Evolutionary conservation across 2,113 vertebrate species (phyloP).

Genomic region (Phainopepla nitens): DNA sequence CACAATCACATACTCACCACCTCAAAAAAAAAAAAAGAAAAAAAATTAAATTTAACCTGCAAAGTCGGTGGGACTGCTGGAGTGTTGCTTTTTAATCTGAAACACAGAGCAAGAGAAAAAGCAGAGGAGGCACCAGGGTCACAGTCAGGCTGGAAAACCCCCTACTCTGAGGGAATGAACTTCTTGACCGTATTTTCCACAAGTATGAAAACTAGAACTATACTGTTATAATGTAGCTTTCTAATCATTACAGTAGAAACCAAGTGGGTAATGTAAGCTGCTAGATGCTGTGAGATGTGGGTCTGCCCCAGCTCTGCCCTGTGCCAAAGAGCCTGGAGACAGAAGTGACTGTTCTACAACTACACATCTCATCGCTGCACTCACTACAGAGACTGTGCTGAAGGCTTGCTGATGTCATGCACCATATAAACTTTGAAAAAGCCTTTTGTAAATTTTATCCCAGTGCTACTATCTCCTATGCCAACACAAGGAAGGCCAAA

Average conservation of each 20-base stretch:
- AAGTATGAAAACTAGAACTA: not conserved
- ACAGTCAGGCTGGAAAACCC: not conserved
- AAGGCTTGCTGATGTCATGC: not conserved
- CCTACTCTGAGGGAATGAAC: not conserved
- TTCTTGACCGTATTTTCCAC: not conserved
- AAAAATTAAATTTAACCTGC: not conserved
- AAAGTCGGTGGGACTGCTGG: not conserved
- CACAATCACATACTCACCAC: fast-evolving
- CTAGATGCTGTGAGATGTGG: not conserved
- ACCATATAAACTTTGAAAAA: not conserved
- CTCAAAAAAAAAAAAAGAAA: not conserved
- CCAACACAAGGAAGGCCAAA: not conserved
- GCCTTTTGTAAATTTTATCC: not conserved
- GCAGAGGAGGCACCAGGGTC: fast-evolving
- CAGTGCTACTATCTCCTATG: not conserved
- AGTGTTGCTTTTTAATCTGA: not conserved
- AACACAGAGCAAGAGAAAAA: not conserved
- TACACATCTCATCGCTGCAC: fast-evolving
- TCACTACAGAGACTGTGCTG: not conserved
- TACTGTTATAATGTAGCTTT: not conserved
- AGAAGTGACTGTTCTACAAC: not conserved
- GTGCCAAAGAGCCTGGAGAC: not conserved
- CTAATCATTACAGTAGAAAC: not conserved
- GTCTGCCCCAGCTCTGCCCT: not conserved
- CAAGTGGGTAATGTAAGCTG: not conserved